phyloP scores from a whole-genome alignment of 2,888 invertebrate species.

The Tigriopus californicus region DNA sequence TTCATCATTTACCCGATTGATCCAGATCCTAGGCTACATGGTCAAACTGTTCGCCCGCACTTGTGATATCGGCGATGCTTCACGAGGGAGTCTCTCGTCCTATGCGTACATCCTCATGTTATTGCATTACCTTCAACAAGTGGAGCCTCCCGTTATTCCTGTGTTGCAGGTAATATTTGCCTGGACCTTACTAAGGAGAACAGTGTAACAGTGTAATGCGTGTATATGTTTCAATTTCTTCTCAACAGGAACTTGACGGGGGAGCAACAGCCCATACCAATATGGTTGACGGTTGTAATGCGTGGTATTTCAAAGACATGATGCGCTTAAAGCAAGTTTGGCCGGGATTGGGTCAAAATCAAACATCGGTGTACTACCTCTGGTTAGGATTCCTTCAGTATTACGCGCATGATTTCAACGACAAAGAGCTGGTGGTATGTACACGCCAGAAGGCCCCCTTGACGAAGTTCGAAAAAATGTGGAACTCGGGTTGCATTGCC shows the following conservation, averaged over 20 bases:
- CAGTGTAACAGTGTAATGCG: not conserved
- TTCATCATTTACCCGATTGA: conserved; percentile 13
- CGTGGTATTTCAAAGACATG: conserved; percentile 30
- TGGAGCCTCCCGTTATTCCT: conserved; percentile 36
- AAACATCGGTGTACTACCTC: conserved; percentile 29
- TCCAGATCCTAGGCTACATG: conserved; percentile 31
- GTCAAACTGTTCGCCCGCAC: conserved; percentile 37
- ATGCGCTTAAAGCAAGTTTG: conserved; percentile 24
- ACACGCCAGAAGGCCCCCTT: conserved; percentile 31
- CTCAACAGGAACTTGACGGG: too few species aligned
- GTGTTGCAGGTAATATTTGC: conserved; percentile 32
- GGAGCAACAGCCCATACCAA: not conserved
- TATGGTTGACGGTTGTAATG: conserved; percentile 35
- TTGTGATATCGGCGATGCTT: conserved; percentile 39
- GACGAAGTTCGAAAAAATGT: conserved; percentile 35
- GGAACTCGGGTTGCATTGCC: conserved; percentile 35
- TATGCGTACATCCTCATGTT: conserved; percentile 40
- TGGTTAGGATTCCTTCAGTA: conserved; percentile 36
- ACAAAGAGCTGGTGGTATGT: conserved; percentile 31
- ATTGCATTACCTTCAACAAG: conserved; percentile 38
- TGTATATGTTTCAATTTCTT: not conserved
- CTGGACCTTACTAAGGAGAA: not conserved
- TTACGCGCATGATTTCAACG: conserved; percentile 35
- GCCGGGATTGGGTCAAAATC: conserved; percentile 30
- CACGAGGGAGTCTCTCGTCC: conserved; percentile 38